Evolutionary conservation across 2,888 invertebrate species (phyloP), one percentile per base, ranked within the genome.

Genomic region (Lacanobia oleracea): DNA sequence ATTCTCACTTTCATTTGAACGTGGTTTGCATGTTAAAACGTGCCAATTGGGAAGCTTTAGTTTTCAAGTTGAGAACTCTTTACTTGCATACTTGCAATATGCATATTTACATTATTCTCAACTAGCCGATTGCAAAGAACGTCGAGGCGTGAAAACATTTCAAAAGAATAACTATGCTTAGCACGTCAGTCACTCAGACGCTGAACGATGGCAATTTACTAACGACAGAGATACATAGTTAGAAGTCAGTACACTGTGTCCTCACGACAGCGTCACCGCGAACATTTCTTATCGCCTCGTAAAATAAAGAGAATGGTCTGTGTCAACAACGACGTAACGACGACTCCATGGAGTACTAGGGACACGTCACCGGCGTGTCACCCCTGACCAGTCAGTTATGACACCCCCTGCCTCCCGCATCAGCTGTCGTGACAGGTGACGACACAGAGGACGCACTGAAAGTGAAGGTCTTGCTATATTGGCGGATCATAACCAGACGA

Each of bases 251-350:
- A 71, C 53, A 71, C 60, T 64, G 68, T 63, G 50, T 77, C 67
- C 68, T 70, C 78, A 82, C 69, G 78, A 54, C 61, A 71, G 65
- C 79, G 73, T 73, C 80, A 77, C 48, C 70, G 72, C 70, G 53
- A 78, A 64, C 81, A 82, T 80, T 81, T 83, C 82, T 83, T 83
- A 86, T 83, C 82, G 68, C 71, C 63, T 75, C 67, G 79, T 78
- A 75, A 83, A 85, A 75, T 77, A 70, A 79, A 76, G 79, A 84
- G 76, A 88, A 88, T 86, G 74, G 69, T 66, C 85, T 85, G 64
- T 85, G 85, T 88, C 86, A 89, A 88, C 86, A 88, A 67, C 62
- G 62, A 10, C 62, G 59, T 79, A 74, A 72, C 80, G 76, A n/a
- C 72, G 77, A 80, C 78, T 63, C 33, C 79, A 37, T 67, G 59